Conservation (phyloP, 2,888 invertebrate genomes). For the Nemapogon koenigi region DNA sequence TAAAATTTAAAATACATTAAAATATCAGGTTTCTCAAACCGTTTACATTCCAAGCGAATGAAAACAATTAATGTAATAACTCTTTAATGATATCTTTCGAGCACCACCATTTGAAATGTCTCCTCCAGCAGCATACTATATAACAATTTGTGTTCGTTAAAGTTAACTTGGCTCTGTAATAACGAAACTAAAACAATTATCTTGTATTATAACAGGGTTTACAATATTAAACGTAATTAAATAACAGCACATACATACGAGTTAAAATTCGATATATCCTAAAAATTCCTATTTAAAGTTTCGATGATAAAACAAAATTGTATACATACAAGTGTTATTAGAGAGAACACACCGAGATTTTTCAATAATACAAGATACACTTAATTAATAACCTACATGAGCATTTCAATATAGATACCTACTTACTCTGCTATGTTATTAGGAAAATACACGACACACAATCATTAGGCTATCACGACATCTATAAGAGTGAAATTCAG, state of each 20-base stretch:
- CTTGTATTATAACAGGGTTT: not conserved
- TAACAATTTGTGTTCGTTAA: not conserved
- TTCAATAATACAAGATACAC: not conserved
- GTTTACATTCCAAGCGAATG: not conserved
- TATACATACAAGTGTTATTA: too few species aligned
- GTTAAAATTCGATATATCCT: constrained; percentile 1
- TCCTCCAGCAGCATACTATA: not conserved
- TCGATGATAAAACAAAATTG: constrained; percentile 29
- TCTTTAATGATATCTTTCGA: constrained; percentile 31
- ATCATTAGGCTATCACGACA: constrained; percentile 58
- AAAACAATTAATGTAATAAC: constrained; percentile 3
- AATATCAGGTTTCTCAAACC: constrained; percentile 10
- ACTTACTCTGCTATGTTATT: constrained; percentile 17
- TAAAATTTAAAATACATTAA: constrained; percentile 9
- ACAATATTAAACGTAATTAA: not conserved
- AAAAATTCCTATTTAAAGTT: constrained; percentile 13
- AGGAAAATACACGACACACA: constrained; percentile 53
- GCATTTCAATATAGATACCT: constrained; percentile 2
- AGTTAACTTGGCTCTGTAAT: not conserved
- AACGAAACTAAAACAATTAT: not conserved
- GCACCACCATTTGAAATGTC: constrained; percentile 25
- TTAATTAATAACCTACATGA: constrained; percentile 1
- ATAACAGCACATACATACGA: too few species aligned
- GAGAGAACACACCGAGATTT: constrained; percentile 40
- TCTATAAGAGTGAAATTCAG: constrained; percentile 59